These are phyloP conservation scores for Penaeus vannamei DNA, from an alignment of 1,140 invertebrate species.

Conservation along the genomic window DNA sequence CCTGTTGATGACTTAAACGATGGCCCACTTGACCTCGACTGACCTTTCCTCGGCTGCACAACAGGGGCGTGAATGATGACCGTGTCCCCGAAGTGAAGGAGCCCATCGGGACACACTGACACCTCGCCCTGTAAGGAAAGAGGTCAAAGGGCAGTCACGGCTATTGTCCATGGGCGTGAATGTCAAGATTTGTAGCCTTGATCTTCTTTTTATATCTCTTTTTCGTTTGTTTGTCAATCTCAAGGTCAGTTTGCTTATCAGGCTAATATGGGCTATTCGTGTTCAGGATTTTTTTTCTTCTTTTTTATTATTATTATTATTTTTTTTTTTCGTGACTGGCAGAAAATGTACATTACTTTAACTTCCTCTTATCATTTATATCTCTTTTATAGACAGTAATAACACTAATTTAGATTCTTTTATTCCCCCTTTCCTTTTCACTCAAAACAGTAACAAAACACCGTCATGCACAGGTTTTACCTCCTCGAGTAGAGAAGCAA, in stretches of 20 bases:
- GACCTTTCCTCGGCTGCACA: constrained; percentile 47
- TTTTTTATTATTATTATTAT: no score
- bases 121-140: constrained; percentile 34
- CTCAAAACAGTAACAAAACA: not conserved
- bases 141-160: not conserved
- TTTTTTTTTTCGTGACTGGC: no score
- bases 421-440: not conserved
- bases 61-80: constrained; percentile 54
- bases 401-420: not conserved
- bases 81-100: constrained; percentile 49
- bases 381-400: no score
- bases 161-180: not conserved
- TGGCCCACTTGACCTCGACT: not conserved
- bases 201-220: not conserved
- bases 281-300: no score
- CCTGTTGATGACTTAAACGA: not conserved
- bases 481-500: constrained; percentile 51
- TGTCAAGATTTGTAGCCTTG: not conserved
- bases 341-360: no score
- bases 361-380: no score
- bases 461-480: not conserved
- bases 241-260: no score
- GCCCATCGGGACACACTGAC: constrained; percentile 50
- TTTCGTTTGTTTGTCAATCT: no score
- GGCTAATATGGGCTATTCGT: no score